phyloP scores from a whole-genome alignment of 2,113 vertebrate species.

The Ellobius talpinus region DNA sequence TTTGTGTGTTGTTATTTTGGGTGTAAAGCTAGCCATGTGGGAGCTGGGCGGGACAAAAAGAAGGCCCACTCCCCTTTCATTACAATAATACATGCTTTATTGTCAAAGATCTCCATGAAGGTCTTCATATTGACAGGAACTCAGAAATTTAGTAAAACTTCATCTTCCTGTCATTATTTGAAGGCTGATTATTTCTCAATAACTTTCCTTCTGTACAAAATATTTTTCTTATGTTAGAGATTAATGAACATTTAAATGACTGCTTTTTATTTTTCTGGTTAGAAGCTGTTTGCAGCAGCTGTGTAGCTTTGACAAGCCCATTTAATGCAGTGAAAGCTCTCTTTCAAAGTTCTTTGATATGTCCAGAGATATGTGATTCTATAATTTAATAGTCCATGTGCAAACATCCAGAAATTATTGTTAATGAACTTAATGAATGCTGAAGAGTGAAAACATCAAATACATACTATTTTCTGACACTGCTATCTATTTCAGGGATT shows the following conservation, averaged over 20 bases:
- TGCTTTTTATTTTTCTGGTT: background rate
- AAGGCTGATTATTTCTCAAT: background rate
- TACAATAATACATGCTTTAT: background rate
- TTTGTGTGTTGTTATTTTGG: too few relatives aligned
- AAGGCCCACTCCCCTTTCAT: too few relatives aligned
- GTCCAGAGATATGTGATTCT: background rate
- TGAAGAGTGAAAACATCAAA: background rate
- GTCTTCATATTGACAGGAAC: background rate
- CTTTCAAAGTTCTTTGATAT: background rate
- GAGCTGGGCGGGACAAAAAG: too few relatives aligned
- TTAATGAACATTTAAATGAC: background rate
- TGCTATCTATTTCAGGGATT: background rate
- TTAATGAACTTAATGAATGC: background rate
- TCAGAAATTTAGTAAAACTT: background rate
- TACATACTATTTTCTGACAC: background rate
- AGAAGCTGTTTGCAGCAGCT: background rate
- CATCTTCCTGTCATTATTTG: background rate
- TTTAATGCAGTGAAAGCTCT: background rate
- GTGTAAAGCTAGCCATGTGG: too few relatives aligned
- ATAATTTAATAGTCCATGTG: background rate
- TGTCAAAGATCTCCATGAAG: background rate
- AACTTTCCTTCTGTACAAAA: background rate
- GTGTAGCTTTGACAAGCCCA: background rate
- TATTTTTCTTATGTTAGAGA: background rate
- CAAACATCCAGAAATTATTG: background rate